phyloP scores from a whole-genome alignment of 2,888 invertebrate genomes.

The Protodeltote pygarga region DNA sequence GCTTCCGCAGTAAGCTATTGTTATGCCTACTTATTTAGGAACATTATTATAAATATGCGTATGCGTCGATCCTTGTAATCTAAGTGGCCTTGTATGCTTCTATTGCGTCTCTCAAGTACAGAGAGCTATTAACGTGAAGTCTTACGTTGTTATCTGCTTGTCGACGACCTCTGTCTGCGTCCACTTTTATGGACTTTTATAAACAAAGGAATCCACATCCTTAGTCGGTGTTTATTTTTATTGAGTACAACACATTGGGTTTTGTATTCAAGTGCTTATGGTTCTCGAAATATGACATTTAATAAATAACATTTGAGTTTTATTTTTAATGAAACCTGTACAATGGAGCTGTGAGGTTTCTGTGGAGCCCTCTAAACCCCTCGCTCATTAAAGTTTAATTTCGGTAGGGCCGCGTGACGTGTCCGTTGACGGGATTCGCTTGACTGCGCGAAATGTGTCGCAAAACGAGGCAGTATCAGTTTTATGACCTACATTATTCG shows the following conservation, averaged over 20 bases:
- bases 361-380: constrained; percentile 56
- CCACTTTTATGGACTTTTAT: constrained; percentile 25
- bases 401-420: constrained; percentile 34
- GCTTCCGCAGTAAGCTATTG: constrained; percentile 39
- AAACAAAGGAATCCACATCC: constrained; percentile 39
- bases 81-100: constrained; percentile 42
- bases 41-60: constrained; percentile 44
- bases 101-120: constrained; percentile 49
- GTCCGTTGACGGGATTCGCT: constrained; percentile 14
- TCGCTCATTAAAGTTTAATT: constrained; percentile 66
- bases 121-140: constrained; percentile 40
- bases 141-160: constrained; percentile 49
- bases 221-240: constrained; percentile 37
- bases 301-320: constrained; percentile 40
- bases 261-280: background rate
- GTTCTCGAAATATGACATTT: constrained; percentile 25
- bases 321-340: constrained; percentile 59
- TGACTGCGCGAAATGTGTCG: constrained; percentile 35
- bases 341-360: constrained; percentile 51
- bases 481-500: constrained; percentile 6
- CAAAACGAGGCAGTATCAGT: constrained; percentile 8
- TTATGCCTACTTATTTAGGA: constrained; percentile 44
- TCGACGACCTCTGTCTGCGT: constrained; percentile 41
- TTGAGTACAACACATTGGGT: constrained; percentile 9
- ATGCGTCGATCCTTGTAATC: constrained; percentile 36